Evolutionary conservation across 2,888 invertebrate genomes (phyloP), one percentile per base, ranked within the genome.

Genomic region (Linyphia triangularis): DNA sequence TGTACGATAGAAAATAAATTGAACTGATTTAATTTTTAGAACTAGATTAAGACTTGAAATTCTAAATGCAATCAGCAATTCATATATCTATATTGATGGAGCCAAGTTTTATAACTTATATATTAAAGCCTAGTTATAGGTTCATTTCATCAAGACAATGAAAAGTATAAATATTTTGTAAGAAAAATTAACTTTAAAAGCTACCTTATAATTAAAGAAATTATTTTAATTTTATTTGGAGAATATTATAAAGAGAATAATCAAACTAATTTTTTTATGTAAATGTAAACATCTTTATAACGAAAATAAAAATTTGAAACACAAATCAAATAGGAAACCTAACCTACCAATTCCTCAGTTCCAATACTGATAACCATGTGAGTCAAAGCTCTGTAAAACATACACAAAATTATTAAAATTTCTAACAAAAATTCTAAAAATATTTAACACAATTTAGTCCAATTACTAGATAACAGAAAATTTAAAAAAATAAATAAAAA

Each of bases 351-450:
- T 91, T 94, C 95, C 92, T 95, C 95, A 0, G 95, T 94, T 82
- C 94, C 94, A 72, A 95, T 94, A 63, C 95, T 94, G 57, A 95
- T 94, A 78, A 95, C 94, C 90, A 96, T 93, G 92, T 95, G 94
- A 63, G 94, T 94, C 94, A 96, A 94, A 1, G 95, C 95, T 85
- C 94, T 92, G 90, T 90, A 86, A 90, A 82, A 40, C 84, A 83
- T 37, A 85, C 10, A 33, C 9, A 33, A 63, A 63, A 24, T 63
- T 61, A 26, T 63, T 40, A 37, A 1, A 70, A 2, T 43, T 22
- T 2, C 1, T 28, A 26, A 28, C 16, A n/a, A 9, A 13, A 43
- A 43, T 22, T 37, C 1, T 33, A 67, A 3, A 19, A 24, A n/a
- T 70, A n/a, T 4, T 22, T 40, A 10, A 37, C 13, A 10, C 7